phyloP scores from a whole-genome alignment of 2,113 vertebrate genomes.

The Hydrochoerus hydrochaeris region DNA sequence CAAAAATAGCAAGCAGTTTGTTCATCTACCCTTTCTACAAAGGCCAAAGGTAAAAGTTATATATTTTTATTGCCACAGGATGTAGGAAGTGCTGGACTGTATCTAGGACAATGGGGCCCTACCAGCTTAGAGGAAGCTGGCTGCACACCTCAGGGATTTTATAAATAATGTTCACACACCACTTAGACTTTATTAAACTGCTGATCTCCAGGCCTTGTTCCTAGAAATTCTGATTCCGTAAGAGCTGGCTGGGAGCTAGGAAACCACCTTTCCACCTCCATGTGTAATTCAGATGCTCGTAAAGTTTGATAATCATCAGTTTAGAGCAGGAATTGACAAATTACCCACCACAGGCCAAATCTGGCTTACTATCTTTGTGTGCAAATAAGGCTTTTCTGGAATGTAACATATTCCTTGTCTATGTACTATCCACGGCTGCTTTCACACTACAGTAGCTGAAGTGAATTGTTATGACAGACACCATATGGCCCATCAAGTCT shows the following conservation, averaged over 20 bases:
- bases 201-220: background rate
- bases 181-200: background rate
- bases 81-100: background rate
- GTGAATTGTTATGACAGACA: background rate
- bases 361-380: background rate
- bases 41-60: background rate
- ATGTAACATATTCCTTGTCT: background rate
- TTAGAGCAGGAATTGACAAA: background rate
- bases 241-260: background rate
- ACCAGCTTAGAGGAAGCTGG: background rate
- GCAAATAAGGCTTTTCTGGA: constrained; percentile 1
- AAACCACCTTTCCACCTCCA: background rate
- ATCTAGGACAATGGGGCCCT: background rate
- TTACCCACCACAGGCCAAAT: background rate
- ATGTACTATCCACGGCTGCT: background rate
- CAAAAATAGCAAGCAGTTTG: background rate
- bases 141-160: background rate
- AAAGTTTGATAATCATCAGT: background rate
- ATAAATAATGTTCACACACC: background rate
- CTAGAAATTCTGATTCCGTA: background rate
- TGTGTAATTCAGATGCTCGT: background rate
- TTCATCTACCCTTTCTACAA: background rate
- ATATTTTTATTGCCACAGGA: background rate
- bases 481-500: background rate
- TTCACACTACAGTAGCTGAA: background rate